Percentiles rank a stretch among this genome's conserved stretches.
Conservation (phyloP, 2,888 invertebrate genomes). For the Tolmerus cingulatus region DNA sequence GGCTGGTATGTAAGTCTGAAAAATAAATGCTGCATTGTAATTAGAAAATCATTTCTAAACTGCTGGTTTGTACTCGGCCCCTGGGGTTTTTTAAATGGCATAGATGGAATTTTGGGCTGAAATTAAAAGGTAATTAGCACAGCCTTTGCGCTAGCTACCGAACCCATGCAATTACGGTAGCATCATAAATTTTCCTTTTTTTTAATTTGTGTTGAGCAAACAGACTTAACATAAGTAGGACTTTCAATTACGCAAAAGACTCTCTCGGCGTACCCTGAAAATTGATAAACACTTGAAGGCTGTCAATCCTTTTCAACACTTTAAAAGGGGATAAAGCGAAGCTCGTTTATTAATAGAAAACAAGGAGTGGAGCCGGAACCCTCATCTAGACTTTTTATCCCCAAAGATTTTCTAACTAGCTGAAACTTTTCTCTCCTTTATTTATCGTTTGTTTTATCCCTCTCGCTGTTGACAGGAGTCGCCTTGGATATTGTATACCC, state of each 20-base stretch:
- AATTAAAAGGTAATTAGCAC: neutral
- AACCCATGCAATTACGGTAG: neutral
- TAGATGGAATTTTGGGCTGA: neutral
- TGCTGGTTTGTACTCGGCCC: neutral
- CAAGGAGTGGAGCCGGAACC: neutral
- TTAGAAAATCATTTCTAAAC: neutral
- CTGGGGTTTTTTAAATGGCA: neutral
- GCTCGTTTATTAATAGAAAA: constrained; percentile 22
- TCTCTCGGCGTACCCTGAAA: neutral
- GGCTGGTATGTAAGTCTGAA: too few species aligned
- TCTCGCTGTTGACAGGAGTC: constrained; percentile 9
- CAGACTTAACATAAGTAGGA: neutral
- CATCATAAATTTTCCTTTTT: neutral
- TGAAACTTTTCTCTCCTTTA: neutral
- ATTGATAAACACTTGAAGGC: constrained; percentile 20
- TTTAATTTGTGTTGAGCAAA: neutral
- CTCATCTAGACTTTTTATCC: constrained; percentile 13
- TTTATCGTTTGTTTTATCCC: constrained; percentile 20
- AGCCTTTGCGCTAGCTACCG: neutral
- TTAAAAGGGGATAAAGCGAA: constrained; percentile 20
- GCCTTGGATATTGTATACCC: constrained; percentile 32
- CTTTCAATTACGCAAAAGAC: constrained; percentile 3
- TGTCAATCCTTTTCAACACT: constrained; percentile 32
- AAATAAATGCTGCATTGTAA: neutral
- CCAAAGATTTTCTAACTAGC: constrained; percentile 28